Percentiles rank a stretch among this genome's conserved stretches.
These are phyloP conservation scores for Podarcis muralis DNA, from an alignment of 2,113 vertebrate species.

Conservation along the genomic window DNA sequence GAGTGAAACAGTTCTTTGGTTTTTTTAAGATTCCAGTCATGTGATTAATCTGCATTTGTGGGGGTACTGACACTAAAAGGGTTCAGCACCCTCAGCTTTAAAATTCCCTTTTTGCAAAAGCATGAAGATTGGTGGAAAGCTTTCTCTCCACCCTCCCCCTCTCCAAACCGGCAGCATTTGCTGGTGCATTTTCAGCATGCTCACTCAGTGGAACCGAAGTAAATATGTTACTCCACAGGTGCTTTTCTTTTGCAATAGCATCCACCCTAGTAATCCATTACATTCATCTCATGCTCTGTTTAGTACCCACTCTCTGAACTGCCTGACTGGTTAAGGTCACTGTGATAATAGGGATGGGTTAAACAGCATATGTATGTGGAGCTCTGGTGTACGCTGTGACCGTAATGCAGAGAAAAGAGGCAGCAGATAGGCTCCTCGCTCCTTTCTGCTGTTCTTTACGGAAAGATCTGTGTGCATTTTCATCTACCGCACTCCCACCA, in stretches of 20 bases:
- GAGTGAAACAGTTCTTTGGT: constrained; percentile 62
- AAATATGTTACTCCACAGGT: constrained; percentile 70
- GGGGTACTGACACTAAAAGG: constrained; percentile 57
- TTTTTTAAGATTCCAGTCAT: constrained; percentile 58
- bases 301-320: constrained; percentile 55
- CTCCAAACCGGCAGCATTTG: constrained; percentile 52
- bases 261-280: constrained; percentile 62
- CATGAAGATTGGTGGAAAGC: constrained; percentile 62
- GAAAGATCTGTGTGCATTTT: neutral
- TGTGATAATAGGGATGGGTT: constrained; percentile 51
- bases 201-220: constrained; percentile 59
- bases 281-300: constrained; percentile 60
- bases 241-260: constrained; percentile 59
- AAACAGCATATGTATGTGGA: constrained; percentile 51
- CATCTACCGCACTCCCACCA: neutral
- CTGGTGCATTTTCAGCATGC: constrained; percentile 52
- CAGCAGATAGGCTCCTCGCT: accelerated
- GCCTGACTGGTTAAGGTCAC: constrained; percentile 53
- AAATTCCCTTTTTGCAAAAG: constrained; percentile 66
- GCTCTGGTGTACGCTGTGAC: constrained; percentile 43
- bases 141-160: constrained; percentile 8
- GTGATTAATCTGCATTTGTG: constrained; percentile 71
- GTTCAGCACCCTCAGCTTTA: constrained; percentile 70
- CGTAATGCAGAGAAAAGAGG: constrained; percentile 21
- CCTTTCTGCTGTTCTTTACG: neutral